These are phyloP conservation scores for Rhagonycha fulva DNA, from an alignment of 2,888 invertebrate species.

Conservation along the genomic window DNA sequence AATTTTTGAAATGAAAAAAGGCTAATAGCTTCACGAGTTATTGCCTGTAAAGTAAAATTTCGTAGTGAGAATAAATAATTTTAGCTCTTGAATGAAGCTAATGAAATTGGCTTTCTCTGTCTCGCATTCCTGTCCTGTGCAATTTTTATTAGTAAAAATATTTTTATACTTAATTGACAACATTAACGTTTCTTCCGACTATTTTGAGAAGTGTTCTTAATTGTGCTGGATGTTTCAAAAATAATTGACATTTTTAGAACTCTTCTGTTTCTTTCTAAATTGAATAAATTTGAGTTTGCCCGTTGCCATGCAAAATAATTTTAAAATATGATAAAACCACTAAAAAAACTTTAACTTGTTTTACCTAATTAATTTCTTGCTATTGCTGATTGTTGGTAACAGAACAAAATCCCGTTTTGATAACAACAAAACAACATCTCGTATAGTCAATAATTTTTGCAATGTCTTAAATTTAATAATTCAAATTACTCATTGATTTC, in stretches of 20 bases:
- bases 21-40: background rate
- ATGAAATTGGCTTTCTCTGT: conserved; percentile 9
- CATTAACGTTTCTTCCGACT: background rate
- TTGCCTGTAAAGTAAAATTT: background rate
- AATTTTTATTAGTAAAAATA: background rate
- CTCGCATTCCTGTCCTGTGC: conserved; percentile 25
- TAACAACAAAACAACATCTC: background rate
- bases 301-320: background rate
- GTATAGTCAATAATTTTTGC: background rate
- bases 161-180: background rate
- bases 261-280: background rate
- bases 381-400: background rate
- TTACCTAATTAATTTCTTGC: background rate
- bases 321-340: background rate
- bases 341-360: background rate
- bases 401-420: background rate
- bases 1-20: background rate
- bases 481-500: background rate
- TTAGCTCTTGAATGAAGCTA: conserved; percentile 4
- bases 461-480: background rate
- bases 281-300: background rate
- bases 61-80: background rate
- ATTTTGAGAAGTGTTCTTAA: background rate
- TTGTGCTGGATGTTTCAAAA: background rate
- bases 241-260: background rate